Evolutionary conservation across 1,140 invertebrate genomes (phyloP).

Genomic region (Helicoverpa armigera): DNA sequence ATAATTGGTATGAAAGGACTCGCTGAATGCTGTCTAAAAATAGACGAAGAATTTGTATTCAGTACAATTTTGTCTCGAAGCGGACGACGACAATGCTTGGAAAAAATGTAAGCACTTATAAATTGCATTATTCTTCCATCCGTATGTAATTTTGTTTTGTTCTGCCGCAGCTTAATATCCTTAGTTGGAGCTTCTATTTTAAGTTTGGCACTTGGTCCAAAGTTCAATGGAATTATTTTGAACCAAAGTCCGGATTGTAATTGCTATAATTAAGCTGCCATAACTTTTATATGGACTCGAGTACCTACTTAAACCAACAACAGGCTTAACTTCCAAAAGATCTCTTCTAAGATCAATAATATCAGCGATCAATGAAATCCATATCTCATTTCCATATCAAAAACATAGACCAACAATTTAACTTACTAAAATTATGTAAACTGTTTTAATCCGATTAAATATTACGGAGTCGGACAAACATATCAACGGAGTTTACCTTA

Average conservation of each 20-base stretch:
- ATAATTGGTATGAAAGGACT: constrained; percentile 45
- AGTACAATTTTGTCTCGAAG: constrained; percentile 44
- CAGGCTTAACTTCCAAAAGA: not conserved
- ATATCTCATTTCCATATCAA: constrained; percentile 10
- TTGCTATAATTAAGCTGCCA: no score
- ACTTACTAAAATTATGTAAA: not conserved
- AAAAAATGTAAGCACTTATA: constrained; percentile 36
- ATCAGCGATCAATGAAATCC: not conserved
- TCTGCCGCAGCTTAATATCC: not conserved
- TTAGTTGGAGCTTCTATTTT: not conserved
- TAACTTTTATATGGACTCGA: no score
- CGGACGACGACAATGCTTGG: constrained; percentile 25
- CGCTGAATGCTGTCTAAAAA: constrained; percentile 47
- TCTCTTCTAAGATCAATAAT: not conserved
- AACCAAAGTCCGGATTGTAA: no score
- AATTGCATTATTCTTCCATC: constrained; percentile 14
- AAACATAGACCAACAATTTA: not conserved
- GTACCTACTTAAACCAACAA: no score
- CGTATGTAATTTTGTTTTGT: constrained; percentile 30
- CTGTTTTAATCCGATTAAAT: constrained; percentile 23
- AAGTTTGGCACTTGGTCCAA: not conserved
- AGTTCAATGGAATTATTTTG: not conserved
- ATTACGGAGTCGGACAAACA: not conserved
- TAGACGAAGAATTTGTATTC: constrained; percentile 46
- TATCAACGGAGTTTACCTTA: not conserved